These are phyloP conservation scores for Microtus pennsylvanicus DNA, from an alignment of 2,113 vertebrate species.

Conservation along the genomic window DNA sequence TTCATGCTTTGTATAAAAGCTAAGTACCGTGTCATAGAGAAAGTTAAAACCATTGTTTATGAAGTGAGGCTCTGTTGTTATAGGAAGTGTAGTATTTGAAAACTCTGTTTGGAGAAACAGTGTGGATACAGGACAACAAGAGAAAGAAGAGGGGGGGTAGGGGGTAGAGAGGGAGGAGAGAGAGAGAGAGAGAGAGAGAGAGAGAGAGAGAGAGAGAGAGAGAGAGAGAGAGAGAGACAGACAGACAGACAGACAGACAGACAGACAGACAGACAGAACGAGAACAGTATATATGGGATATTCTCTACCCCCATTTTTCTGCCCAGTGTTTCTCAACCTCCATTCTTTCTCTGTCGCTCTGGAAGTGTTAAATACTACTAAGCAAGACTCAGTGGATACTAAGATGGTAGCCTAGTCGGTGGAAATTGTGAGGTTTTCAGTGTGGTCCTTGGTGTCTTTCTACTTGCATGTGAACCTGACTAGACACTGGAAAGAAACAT, in stretches of 20 bases:
- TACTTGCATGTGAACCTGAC: slow-evolving; percentile 9
- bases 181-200: not conserved
- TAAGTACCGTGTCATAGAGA: slow-evolving; percentile 41
- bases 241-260: no score
- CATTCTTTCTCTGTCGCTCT: slow-evolving; percentile 10
- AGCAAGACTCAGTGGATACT: slow-evolving; percentile 7
- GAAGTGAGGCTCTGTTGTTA: not conserved
- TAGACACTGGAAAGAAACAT: not conserved
- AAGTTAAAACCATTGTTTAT: slow-evolving; percentile 62
- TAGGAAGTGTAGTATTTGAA: not conserved
- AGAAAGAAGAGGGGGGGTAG: not conserved
- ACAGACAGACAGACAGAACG: no score
- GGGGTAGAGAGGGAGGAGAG: no score
- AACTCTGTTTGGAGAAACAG: slow-evolving; percentile 40
- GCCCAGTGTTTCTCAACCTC: not conserved
- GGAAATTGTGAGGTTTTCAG: not conserved
- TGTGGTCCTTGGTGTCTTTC: slow-evolving; percentile 7
- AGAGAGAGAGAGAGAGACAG: not conserved
- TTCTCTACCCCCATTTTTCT: not conserved
- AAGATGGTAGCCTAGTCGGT: not conserved
- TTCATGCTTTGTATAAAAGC: slow-evolving; percentile 47
- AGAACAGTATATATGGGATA: not conserved
- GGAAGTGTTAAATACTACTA: not conserved
- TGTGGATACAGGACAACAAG: not conserved
- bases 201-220: no score